Percentiles rank a stretch among this genome's conserved stretches.
These are phyloP conservation scores for Vimba vimba DNA, from an alignment of 2,113 vertebrate genomes.

Conservation along the genomic window DNA sequence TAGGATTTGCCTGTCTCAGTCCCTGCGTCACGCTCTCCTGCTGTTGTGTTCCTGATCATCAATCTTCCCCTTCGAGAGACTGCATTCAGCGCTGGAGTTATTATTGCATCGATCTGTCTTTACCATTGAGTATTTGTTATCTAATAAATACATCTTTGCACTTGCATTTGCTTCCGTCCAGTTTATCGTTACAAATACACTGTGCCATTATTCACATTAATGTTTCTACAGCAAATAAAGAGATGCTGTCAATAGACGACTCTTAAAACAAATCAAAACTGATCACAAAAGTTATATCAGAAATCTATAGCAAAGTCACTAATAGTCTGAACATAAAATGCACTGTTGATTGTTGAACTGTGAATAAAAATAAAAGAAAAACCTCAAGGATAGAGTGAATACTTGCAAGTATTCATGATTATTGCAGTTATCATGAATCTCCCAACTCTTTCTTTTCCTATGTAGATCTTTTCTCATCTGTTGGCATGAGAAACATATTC, in stretches of 20 bases:
- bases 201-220: constrained; percentile 3
- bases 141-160: no score
- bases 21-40: no score
- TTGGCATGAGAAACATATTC: background rate
- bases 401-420: background rate
- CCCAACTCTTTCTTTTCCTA: background rate
- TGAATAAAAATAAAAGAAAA: background rate
- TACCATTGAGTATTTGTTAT: no score
- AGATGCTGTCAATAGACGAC: background rate
- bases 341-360: background rate
- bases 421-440: background rate
- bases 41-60: no score
- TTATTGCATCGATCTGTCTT: no score
- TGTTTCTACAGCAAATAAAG: background rate
- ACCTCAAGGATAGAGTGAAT: background rate
- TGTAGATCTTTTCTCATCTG: background rate
- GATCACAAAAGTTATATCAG: background rate
- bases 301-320: background rate
- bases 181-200: no score
- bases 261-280: background rate
- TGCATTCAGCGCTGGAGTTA: no score
- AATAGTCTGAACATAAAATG: background rate
- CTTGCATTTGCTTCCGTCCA: no score
- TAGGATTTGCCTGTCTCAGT: no score
- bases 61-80: no score